phyloP scores from a whole-genome alignment of 1,140 invertebrate species.

The Eueides isabella region DNA sequence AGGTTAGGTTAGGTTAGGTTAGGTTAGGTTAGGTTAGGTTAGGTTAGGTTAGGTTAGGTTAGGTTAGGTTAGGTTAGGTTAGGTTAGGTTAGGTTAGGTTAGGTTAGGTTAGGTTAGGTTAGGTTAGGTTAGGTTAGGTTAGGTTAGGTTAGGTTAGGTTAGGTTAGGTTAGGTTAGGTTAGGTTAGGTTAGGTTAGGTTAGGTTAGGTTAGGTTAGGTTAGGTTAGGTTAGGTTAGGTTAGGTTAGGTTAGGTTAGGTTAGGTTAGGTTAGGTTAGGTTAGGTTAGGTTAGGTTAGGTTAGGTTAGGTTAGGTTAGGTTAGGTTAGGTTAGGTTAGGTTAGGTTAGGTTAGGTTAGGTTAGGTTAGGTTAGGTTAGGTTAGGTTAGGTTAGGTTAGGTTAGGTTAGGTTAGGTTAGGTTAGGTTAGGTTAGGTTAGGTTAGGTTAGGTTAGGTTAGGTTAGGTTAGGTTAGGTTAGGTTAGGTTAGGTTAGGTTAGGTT shows the following conservation, averaged over 20 bases:
- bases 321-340: slow-evolving; percentile 20
- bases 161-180: slow-evolving; percentile 19
- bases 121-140: slow-evolving; percentile 20
- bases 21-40: slow-evolving; percentile 20
- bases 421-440: slow-evolving; percentile 20
- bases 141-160: slow-evolving; percentile 20
- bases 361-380: slow-evolving; percentile 20
- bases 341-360: slow-evolving; percentile 20
- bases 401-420: slow-evolving; percentile 20
- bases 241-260: slow-evolving; percentile 20
- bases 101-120: slow-evolving; percentile 19
- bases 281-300: slow-evolving; percentile 19
- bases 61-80: slow-evolving; percentile 20
- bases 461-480: slow-evolving; percentile 20
- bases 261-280: slow-evolving; percentile 20
- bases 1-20: slow-evolving; percentile 20
- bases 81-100: slow-evolving; percentile 20
- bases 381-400: slow-evolving; percentile 19
- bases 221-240: slow-evolving; percentile 20
- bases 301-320: slow-evolving; percentile 20
- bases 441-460: slow-evolving; percentile 20
- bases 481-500: slow-evolving; percentile 20
- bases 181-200: slow-evolving; percentile 19
- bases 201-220: slow-evolving; percentile 20
- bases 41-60: slow-evolving; percentile 20